These are phyloP conservation scores for Archegozetes longisetosus DNA, from an alignment of 1,140 invertebrate genomes.

Conservation along the genomic window DNA sequence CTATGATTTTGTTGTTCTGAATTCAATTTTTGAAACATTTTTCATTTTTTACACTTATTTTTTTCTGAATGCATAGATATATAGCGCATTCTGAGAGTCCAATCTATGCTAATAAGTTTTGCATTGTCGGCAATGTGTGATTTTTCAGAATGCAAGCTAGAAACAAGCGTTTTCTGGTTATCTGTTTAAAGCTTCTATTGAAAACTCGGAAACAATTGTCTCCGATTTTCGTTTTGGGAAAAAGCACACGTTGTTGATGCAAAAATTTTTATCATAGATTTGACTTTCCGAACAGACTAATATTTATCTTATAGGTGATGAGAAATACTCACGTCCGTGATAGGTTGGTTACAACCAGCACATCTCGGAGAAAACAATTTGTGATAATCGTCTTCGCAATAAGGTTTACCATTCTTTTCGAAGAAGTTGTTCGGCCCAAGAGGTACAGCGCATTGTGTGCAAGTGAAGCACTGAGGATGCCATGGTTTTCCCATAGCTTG, in stretches of 20 bases:
- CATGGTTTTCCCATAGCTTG: conserved; percentile 68
- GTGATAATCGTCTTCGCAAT: conserved; percentile 97
- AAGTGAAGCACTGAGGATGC: conserved; percentile 92
- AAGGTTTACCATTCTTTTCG: conserved; percentile 29
- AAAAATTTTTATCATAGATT: neutral
- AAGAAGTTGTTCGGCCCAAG: conserved; percentile 8
- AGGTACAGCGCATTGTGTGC: conserved; percentile 72
- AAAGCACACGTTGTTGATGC: no score
- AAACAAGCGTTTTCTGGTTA: no score
- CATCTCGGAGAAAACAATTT: conserved; percentile 94
- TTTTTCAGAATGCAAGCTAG: no score
- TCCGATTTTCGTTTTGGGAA: no score
- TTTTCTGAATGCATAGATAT: no score
- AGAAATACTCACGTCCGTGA: conserved; percentile 48
- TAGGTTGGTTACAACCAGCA: conserved; percentile 94
- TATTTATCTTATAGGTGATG: neutral
- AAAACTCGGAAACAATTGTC: no score
- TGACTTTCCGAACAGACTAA: neutral
- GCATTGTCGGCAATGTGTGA: no score
- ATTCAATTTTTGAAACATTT: no score
- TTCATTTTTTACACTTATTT: no score
- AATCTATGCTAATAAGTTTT: no score
- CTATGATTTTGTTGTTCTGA: conserved; percentile 31
- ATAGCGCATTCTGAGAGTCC: no score
- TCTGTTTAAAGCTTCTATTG: no score